phyloP scores from a whole-genome alignment of 1,140 invertebrate genomes.

The Aphelenchoides fujianensis region DNA sequence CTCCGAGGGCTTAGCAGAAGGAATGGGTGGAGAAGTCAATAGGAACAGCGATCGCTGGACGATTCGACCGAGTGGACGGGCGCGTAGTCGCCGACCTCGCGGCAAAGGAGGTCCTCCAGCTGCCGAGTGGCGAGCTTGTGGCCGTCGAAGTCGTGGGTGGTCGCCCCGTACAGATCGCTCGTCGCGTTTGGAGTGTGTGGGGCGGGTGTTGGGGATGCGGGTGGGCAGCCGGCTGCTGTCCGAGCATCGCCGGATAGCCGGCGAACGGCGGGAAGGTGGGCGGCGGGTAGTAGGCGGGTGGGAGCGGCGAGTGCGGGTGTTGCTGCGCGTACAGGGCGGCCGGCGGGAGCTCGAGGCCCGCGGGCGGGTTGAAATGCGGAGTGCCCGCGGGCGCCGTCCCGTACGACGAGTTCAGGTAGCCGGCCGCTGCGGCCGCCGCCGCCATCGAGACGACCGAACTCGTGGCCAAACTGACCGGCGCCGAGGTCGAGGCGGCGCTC shows the following conservation, averaged over 20 bases:
- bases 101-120: background rate
- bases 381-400: too few relatives aligned
- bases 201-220: background rate
- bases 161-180: background rate
- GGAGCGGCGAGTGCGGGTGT: background rate
- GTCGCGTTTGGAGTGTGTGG: too few relatives aligned
- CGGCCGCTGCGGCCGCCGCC: background rate
- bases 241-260: background rate
- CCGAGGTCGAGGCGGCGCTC: background rate
- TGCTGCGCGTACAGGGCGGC: background rate
- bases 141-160: background rate
- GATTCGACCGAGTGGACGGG: background rate
- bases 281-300: background rate
- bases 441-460: background rate
- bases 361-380: background rate
- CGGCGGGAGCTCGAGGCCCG: background rate
- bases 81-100: background rate
- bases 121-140: background rate
- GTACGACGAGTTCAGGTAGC: background rate
- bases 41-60: slow-evolving; percentile 6
- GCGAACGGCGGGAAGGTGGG: background rate
- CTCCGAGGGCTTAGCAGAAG: too few relatives aligned
- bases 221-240: background rate
- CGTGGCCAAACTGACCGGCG: background rate
- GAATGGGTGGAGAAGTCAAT: too few relatives aligned